phyloP scores from a whole-genome alignment of 2,113 vertebrate species.

The Stomatorhinus ivindoensis region DNA sequence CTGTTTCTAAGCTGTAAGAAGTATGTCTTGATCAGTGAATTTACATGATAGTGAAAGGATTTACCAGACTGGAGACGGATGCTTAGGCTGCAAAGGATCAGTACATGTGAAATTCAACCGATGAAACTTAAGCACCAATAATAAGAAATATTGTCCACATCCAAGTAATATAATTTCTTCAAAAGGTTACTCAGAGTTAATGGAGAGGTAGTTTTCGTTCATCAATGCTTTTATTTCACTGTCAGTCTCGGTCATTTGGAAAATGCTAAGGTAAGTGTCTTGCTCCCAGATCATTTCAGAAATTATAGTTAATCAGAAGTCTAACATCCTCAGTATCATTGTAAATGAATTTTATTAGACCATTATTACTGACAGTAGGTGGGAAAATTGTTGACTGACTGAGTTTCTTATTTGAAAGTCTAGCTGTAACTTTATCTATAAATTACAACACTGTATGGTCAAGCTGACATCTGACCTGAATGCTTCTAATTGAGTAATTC shows the following conservation, averaged over 20 bases:
- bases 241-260: neutral
- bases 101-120: neutral
- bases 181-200: neutral
- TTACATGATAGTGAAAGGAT: neutral
- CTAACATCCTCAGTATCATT: neutral
- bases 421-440: neutral
- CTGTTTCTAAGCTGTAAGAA: neutral
- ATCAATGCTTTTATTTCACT: neutral
- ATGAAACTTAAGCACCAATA: neutral
- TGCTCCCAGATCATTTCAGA: neutral
- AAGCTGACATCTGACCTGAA: neutral
- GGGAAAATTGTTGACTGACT: neutral
- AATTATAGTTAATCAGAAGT: neutral
- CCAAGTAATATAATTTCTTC: neutral
- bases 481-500: neutral
- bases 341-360: neutral
- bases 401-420: neutral
- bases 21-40: neutral
- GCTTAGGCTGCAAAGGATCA: neutral
- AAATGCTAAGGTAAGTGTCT: neutral
- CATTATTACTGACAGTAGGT: neutral
- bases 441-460: neutral
- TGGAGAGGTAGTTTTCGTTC: neutral
- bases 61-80: neutral
- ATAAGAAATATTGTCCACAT: neutral